These are phyloP conservation scores for Oceanodroma tethys DNA, from an alignment of 2,113 vertebrate genomes.

Conservation along the genomic window DNA sequence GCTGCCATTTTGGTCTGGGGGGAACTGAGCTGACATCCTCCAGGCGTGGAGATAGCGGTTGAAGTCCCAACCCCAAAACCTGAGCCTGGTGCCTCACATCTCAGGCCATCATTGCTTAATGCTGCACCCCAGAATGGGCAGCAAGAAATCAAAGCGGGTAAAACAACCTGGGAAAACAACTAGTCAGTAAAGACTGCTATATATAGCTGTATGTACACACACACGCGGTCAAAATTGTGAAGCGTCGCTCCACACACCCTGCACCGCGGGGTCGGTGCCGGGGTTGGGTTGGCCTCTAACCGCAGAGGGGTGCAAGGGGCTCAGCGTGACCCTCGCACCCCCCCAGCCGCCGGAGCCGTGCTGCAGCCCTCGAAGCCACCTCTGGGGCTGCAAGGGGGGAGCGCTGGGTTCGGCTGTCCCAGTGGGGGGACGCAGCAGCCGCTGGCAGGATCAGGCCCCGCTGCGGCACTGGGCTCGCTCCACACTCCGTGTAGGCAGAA, in stretches of 20 bases:
- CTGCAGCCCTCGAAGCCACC: background rate
- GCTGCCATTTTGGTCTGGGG: background rate
- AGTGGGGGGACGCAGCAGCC: rapidly evolving
- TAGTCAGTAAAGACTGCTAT: background rate
- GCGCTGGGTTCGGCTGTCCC: background rate
- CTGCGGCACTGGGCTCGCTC: background rate
- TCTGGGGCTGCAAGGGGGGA: background rate
- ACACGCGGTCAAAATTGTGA: rapidly evolving
- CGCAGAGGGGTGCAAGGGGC: background rate
- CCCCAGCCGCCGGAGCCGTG: background rate
- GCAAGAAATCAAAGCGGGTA: background rate
- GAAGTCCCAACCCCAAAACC: background rate
- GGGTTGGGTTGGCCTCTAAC: background rate
- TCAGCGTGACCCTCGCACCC: background rate
- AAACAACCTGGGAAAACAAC: background rate
- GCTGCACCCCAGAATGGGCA: background rate
- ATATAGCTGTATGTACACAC: background rate
- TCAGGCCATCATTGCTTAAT: background rate
- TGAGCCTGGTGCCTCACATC: background rate
- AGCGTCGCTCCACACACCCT: rapidly evolving
- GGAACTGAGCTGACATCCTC: background rate
- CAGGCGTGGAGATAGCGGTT: rapidly evolving
- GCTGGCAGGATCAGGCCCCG: background rate
- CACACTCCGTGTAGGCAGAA: background rate
- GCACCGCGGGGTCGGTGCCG: rapidly evolving